Percentiles rank a stretch among this genome's conserved stretches.
These are phyloP conservation scores for Patagioenas fasciata DNA, from an alignment of 2,113 vertebrate species.

Conservation along the genomic window DNA sequence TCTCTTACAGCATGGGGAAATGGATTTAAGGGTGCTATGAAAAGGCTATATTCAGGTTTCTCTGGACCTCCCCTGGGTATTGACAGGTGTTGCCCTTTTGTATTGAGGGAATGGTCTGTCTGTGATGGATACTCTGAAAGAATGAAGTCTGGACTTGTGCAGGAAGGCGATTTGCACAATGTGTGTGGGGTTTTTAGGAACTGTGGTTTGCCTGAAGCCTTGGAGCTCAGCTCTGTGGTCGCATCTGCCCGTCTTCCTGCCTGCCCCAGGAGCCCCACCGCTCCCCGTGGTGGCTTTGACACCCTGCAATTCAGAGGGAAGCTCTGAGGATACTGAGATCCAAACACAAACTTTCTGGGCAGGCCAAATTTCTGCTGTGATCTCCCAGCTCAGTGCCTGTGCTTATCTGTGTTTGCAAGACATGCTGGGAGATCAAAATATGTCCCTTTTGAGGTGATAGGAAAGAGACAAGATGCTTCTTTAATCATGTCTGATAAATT, in stretches of 20 bases:
- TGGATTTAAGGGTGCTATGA: not conserved
- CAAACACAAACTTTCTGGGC: conserved; percentile 54
- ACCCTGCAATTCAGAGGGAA: conserved; percentile 25
- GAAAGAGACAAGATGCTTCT: conserved; percentile 74
- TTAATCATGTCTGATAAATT: conserved; percentile 79
- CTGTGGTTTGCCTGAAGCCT: fast-evolving
- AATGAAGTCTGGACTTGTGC: fast-evolving
- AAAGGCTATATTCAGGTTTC: not conserved
- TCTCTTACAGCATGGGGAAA: not conserved
- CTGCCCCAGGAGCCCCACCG: fast-evolving
- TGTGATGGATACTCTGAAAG: not conserved
- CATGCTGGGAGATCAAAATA: conserved; percentile 69
- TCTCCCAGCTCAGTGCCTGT: not conserved
- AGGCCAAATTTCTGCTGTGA: conserved; percentile 48
- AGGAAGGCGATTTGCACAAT: fast-evolving
- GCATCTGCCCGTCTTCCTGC: not conserved
- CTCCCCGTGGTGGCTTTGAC: not conserved
- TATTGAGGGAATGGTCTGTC: not conserved
- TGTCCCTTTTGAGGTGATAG: conserved; percentile 66
- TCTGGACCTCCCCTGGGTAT: fast-evolving
- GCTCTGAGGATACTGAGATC: conserved; percentile 43
- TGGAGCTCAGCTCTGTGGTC: not conserved
- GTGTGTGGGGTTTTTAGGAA: fast-evolving
- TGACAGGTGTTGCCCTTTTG: not conserved
- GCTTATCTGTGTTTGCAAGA: conserved; percentile 63